These are phyloP conservation scores for Heteromyza rotundicornis DNA, from an alignment of 2,888 invertebrate species.

Conservation along the genomic window DNA sequence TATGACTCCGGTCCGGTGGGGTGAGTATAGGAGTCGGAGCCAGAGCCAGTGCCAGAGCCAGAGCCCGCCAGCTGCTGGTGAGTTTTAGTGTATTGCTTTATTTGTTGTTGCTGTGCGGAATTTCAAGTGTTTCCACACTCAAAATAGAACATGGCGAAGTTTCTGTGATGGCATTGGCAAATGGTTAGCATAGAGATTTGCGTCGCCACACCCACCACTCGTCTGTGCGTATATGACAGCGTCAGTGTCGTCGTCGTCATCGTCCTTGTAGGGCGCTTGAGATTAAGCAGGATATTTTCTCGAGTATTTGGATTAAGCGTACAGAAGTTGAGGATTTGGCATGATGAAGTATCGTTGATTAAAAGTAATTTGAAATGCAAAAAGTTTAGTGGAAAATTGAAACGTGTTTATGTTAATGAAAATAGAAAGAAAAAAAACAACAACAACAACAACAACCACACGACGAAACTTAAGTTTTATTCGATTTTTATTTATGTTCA, in stretches of 20 bases:
- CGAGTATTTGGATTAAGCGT: background rate
- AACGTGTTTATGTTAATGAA: too few relatives aligned
- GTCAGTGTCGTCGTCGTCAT: too few relatives aligned
- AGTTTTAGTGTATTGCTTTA: background rate
- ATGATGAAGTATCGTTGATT: background rate
- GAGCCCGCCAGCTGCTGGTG: background rate
- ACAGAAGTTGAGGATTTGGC: background rate
- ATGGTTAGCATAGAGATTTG: background rate
- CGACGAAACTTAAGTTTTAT: too few relatives aligned
- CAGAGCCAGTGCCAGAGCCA: background rate
- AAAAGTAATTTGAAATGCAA: background rate
- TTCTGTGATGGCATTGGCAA: conserved; percentile 27
- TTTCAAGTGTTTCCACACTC: background rate
- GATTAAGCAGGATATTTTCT: conserved; percentile 2
- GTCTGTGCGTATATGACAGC: too few relatives aligned
- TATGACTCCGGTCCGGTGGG: conserved; percentile 44
- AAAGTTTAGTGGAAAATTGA: background rate
- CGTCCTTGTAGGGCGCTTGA: background rate
- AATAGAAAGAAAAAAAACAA: too few relatives aligned
- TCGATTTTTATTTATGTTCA: too few relatives aligned
- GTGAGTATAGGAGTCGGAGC: background rate
- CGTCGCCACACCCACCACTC: too few relatives aligned
- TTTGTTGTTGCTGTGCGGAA: background rate
- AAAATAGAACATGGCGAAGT: conserved; percentile 22
- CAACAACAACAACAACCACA: too few relatives aligned